Percentiles rank a stretch among this genome's conserved stretches.
phyloP scores from a whole-genome alignment of 2,797 vertebrate genomes.

The Neosilurus mollespiculum region DNA sequence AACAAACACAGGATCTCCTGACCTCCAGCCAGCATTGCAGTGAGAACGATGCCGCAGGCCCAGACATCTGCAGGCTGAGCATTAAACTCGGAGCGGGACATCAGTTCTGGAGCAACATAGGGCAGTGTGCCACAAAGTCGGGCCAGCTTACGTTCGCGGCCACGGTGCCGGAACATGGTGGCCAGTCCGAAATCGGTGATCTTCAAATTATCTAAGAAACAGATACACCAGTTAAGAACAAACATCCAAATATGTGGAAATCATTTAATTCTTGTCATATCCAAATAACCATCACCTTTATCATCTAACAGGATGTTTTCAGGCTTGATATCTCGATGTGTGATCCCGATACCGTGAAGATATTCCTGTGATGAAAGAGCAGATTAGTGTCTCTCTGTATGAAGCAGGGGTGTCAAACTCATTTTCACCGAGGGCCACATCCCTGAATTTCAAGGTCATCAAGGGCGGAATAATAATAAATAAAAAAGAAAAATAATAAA shows the following conservation, averaged over 20 bases:
- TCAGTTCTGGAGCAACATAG: conserved; percentile 91
- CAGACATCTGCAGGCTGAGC: conserved; percentile 92
- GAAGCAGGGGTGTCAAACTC: too few species aligned
- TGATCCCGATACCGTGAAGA: conserved; percentile 89
- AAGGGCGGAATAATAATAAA: too few species aligned
- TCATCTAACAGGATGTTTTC: conserved; percentile 95
- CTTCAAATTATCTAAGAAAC: conserved; percentile 82
- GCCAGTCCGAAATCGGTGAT: conserved; percentile 93
- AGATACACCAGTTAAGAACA: not conserved
- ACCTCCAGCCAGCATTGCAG: conserved; percentile 96
- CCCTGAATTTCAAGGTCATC: too few species aligned
- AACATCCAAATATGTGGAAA: not conserved
- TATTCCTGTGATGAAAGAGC: conserved; percentile 78
- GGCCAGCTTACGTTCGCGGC: conserved; percentile 82
- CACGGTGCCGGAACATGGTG: conserved; percentile 84
- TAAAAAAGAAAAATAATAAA: too few species aligned
- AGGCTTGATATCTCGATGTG: conserved; percentile 96
- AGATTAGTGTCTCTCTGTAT: not conserved
- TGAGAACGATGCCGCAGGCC: conserved; percentile 95
- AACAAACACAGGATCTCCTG: conserved; percentile 51
- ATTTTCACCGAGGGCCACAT: too few species aligned
- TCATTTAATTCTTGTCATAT: not conserved
- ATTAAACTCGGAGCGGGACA: conserved; percentile 80
- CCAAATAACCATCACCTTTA: conserved; percentile 72
- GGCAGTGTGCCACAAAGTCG: conserved; percentile 92